Conservation (phyloP, 1,140 invertebrate genomes). For the Belonocnema kinseyi region DNA sequence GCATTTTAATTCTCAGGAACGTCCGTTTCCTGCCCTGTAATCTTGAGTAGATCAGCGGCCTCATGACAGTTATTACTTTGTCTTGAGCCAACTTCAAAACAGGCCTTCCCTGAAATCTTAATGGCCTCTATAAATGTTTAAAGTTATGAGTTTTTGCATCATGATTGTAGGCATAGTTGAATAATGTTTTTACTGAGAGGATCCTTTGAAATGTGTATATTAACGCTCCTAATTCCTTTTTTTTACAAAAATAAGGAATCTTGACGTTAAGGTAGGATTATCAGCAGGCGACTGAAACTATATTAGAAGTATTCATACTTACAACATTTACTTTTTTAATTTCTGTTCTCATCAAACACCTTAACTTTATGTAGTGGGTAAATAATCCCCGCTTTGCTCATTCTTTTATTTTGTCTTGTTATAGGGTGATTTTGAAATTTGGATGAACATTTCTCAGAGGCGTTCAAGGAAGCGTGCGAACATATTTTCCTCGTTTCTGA, state of each 20-base stretch:
- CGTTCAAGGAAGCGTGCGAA: background rate
- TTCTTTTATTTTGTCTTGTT: no score
- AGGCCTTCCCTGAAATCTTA: slow-evolving; percentile 2
- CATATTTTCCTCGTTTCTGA: background rate
- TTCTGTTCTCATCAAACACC: no score
- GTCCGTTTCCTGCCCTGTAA: slow-evolving; percentile 28
- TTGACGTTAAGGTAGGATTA: background rate
- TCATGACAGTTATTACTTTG: slow-evolving; percentile 25
- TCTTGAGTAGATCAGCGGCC: slow-evolving; percentile 17
- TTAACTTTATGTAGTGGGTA: no score
- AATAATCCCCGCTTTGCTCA: no score
- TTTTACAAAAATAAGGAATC: background rate
- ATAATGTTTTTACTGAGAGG: background rate
- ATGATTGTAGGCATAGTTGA: background rate
- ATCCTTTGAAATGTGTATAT: background rate
- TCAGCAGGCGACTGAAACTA: background rate
- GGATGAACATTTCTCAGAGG: background rate
- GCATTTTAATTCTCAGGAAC: slow-evolving; percentile 28
- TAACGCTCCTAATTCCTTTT: background rate
- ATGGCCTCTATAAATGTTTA: background rate
- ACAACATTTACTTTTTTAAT: no score
- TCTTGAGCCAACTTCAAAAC: slow-evolving; percentile 22
- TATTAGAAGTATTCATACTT: background rate
- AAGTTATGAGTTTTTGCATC: background rate
- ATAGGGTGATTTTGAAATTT: no score